A percentile compares a stretch with the other conserved stretches of the same genome.
Evolutionary conservation across 2,888 invertebrate species (phyloP).

Genomic region (Parochlus steinenii): DNA sequence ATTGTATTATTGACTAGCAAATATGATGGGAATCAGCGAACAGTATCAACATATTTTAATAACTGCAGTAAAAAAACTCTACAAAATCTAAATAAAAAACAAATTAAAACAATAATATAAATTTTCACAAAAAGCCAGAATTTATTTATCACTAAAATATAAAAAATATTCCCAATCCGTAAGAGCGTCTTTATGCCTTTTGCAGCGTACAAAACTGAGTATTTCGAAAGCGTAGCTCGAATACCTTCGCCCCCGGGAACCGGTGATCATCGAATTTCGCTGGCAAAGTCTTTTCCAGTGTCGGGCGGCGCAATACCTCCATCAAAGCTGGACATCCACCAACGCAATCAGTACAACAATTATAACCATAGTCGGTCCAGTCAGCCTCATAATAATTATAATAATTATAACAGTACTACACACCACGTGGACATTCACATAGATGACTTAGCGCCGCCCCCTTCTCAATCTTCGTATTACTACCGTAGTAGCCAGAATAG

Average conservation of each 20-base stretch:
- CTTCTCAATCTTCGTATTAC: slow-evolving; percentile 27
- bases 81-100: too few species aligned
- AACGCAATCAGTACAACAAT: slow-evolving; percentile 28
- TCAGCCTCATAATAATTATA: slow-evolving; percentile 10
- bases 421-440: slow-evolving; percentile 6
- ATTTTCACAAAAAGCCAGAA: too few species aligned
- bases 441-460: slow-evolving; percentile 30
- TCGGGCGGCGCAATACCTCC: slow-evolving; percentile 7
- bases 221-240: slow-evolving; percentile 9
- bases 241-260: slow-evolving; percentile 1
- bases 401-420: too few species aligned
- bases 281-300: slow-evolving; percentile 9
- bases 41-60: too few species aligned
- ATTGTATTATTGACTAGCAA: too few species aligned
- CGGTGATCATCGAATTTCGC: slow-evolving; percentile 4
- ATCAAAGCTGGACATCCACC: slow-evolving; percentile 28
- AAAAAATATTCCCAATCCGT: too few species aligned
- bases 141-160: too few species aligned
- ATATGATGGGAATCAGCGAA: too few species aligned
- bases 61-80: too few species aligned
- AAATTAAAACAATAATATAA: too few species aligned
- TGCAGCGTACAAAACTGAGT: slow-evolving; percentile 11
- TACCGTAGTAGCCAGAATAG: too few species aligned
- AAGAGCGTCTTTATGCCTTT: too few species aligned
- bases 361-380: slow-evolving; percentile 31